These are phyloP conservation scores for Epistrophe eligans DNA, from an alignment of 2,888 invertebrate species.

Conservation along the genomic window DNA sequence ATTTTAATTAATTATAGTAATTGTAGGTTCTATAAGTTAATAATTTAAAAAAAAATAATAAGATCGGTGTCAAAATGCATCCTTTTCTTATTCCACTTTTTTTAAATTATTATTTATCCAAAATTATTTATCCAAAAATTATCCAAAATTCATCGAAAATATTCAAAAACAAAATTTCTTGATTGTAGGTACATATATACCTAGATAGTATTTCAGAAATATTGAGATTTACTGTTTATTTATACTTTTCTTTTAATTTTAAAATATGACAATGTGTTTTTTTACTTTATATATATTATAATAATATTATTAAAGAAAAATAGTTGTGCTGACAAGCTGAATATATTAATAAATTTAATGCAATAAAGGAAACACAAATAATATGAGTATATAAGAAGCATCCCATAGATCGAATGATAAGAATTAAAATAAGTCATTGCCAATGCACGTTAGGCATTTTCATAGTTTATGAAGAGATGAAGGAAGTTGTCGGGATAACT, in stretches of 20 bases:
- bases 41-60: neutral
- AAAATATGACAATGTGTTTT: slow-evolving; percentile 59
- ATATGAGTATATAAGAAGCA: slow-evolving; percentile 55
- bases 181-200: neutral
- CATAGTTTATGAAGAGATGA: slow-evolving; percentile 89
- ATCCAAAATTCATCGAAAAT: too few species aligned
- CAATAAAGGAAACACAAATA: slow-evolving; percentile 66
- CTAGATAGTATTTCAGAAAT: neutral
- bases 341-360: slow-evolving; percentile 70
- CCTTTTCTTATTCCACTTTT: neutral
- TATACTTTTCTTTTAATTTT: slow-evolving; percentile 61
- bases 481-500: slow-evolving; percentile 99
- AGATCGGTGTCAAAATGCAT: neutral
- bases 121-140: neutral
- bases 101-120: neutral
- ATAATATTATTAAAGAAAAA: slow-evolving; percentile 5
- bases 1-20: too few species aligned
- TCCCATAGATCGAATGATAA: slow-evolving; percentile 63
- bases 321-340: slow-evolving; percentile 71
- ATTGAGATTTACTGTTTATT: slow-evolving; percentile 56
- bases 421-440: slow-evolving; percentile 33
- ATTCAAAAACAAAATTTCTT: neutral
- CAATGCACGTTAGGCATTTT: slow-evolving; percentile 76
- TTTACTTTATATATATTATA: slow-evolving; percentile 34
- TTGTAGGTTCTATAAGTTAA: too few species aligned